Conservation (phyloP, 2,113 vertebrate genomes). For the Pica pica region DNA sequence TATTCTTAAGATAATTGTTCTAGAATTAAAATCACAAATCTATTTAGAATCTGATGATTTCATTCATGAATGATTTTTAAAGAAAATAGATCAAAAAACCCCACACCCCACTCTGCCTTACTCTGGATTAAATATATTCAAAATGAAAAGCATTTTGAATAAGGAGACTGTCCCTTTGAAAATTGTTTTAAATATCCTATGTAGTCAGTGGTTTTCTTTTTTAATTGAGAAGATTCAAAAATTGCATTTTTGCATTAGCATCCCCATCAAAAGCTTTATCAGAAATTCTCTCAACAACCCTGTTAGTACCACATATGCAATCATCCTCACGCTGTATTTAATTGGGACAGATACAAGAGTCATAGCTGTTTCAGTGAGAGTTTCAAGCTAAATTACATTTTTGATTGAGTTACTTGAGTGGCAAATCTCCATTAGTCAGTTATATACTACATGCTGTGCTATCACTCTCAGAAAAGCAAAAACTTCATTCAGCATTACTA, state of each 20-base stretch:
- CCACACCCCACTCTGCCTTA: background rate
- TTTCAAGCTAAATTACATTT: slow-evolving; percentile 11
- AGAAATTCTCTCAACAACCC: background rate
- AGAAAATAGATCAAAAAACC: background rate
- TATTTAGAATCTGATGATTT: background rate
- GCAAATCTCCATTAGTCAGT: background rate
- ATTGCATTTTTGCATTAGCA: background rate
- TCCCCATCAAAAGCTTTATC: background rate
- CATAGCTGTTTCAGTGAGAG: background rate
- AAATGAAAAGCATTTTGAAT: background rate
- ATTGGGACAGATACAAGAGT: background rate
- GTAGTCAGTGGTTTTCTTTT: background rate
- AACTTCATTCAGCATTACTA: background rate
- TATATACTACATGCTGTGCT: background rate
- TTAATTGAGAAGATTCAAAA: background rate
- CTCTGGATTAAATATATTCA: background rate
- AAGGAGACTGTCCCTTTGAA: background rate
- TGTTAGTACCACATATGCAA: background rate
- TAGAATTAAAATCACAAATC: background rate
- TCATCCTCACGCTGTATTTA: background rate
- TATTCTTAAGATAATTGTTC: background rate
- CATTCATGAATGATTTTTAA: background rate
- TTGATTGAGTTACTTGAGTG: background rate
- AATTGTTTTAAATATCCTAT: background rate
- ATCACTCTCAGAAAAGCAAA: background rate